Percentiles rank a stretch among this genome's conserved stretches.
phyloP scores from a whole-genome alignment of 2,113 vertebrate genomes.

The Prunella fulvescens region DNA sequence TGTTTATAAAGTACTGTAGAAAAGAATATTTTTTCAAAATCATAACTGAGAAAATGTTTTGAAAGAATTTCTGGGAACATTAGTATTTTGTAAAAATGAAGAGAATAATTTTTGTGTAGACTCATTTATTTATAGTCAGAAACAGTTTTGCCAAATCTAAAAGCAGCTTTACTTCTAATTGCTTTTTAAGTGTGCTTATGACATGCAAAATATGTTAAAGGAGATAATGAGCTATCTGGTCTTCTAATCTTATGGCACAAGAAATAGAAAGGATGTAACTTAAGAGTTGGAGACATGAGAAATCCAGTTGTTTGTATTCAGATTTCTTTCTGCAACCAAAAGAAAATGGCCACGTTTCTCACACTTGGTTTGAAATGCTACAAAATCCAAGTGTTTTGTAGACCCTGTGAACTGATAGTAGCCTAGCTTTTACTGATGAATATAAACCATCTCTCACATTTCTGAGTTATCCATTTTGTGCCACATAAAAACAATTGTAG shows the following conservation, averaged over 20 bases:
- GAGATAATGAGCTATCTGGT: neutral
- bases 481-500: neutral
- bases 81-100: neutral
- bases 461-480: neutral
- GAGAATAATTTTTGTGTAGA: neutral
- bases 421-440: neutral
- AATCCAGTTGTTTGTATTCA: neutral
- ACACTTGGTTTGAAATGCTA: neutral
- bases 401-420: neutral
- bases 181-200: neutral
- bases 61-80: neutral
- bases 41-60: neutral
- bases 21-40: neutral
- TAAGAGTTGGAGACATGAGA: neutral
- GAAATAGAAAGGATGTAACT: neutral
- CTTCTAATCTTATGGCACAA: neutral
- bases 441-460: neutral
- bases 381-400: neutral
- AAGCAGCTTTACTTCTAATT: neutral
- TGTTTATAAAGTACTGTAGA: neutral
- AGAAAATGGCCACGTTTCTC: neutral
- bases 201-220: neutral
- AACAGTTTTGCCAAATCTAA: neutral
- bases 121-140: neutral
- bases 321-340: neutral